A percentile compares a stretch with the other conserved stretches of the same genome.
These are phyloP conservation scores for Calosoma granatense DNA, from an alignment of 1,140 invertebrate species.

Conservation along the genomic window DNA sequence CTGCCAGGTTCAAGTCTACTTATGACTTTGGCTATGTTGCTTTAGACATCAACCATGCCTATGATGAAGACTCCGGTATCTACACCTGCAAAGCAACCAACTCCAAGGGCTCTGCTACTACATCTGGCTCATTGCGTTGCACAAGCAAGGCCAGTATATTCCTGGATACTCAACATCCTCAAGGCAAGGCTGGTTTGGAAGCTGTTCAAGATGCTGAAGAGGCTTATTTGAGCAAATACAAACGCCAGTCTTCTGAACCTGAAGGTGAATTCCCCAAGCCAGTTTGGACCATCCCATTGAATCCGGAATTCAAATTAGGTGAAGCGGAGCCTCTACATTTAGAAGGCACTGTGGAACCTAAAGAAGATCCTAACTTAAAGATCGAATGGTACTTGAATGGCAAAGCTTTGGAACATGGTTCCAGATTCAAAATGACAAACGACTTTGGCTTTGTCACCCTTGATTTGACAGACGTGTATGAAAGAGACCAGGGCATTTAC, in stretches of 20 bases:
- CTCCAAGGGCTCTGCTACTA: slow-evolving; percentile 76
- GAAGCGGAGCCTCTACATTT: slow-evolving; percentile 87
- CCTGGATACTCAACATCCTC: slow-evolving; percentile 82
- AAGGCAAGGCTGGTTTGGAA: slow-evolving; percentile 74
- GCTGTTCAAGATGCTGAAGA: slow-evolving; percentile 77
- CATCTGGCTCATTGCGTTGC: slow-evolving; percentile 75
- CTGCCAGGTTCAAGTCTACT: slow-evolving; percentile 70
- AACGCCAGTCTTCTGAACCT: slow-evolving; percentile 49
- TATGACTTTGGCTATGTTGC: slow-evolving; percentile 85
- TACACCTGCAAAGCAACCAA: slow-evolving; percentile 90
- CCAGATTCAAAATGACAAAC: slow-evolving; percentile 75
- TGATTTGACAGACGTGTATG: slow-evolving; percentile 79
- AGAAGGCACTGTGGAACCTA: slow-evolving; percentile 88
- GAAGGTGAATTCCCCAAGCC: slow-evolving; percentile 77
- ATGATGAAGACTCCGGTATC: slow-evolving; percentile 81
- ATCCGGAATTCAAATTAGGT: slow-evolving; percentile 69
- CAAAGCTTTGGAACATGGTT: slow-evolving; percentile 72
- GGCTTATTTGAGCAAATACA: slow-evolving; percentile 57
- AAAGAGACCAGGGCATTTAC: slow-evolving; percentile 90
- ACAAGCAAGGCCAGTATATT: slow-evolving; percentile 69
- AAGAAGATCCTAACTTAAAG: slow-evolving; percentile 91
- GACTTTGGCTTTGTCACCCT: slow-evolving; percentile 91
- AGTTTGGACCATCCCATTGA: slow-evolving; percentile 73
- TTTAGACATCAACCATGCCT: slow-evolving; percentile 69
- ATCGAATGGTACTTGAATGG: slow-evolving; percentile 93